phyloP scores from a whole-genome alignment of 1,140 invertebrate genomes.

The Heliconius himera region DNA sequence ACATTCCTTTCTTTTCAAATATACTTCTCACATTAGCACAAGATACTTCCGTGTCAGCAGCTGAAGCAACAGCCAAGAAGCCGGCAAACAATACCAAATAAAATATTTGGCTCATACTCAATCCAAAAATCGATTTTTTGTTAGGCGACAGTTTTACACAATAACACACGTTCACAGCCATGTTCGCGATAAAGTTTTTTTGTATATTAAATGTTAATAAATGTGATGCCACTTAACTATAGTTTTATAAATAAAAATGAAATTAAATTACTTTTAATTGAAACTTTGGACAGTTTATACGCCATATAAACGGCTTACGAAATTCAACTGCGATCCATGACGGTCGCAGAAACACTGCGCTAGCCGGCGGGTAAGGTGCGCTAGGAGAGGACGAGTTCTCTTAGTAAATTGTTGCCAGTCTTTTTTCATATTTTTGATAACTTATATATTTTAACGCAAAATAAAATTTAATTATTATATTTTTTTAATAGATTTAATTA shows the following conservation, averaged over 20 bases:
- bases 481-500: no score
- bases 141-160: constrained; percentile 77
- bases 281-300: constrained; percentile 63
- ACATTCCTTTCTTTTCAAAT: constrained; percentile 74
- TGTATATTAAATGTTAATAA: constrained; percentile 49
- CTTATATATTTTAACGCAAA: not conserved
- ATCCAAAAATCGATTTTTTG: constrained; percentile 80
- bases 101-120: constrained; percentile 73
- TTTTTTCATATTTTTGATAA: not conserved
- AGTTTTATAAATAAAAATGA: constrained; percentile 61
- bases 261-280: constrained; percentile 55
- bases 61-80: constrained; percentile 57
- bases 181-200: constrained; percentile 51
- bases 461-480: no score
- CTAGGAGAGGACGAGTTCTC: constrained; percentile 35
- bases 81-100: constrained; percentile 69
- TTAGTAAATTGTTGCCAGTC: constrained; percentile 37
- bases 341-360: constrained; percentile 70
- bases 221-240: constrained; percentile 49
- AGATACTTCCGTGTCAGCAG: constrained; percentile 61
- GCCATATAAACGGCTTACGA: constrained; percentile 58
- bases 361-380: constrained; percentile 44
- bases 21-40: constrained; percentile 72
- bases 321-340: constrained; percentile 74
- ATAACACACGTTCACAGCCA: constrained; percentile 78